phyloP scores from a whole-genome alignment of 1,140 invertebrate species.

The Drosophila ohnishii region DNA sequence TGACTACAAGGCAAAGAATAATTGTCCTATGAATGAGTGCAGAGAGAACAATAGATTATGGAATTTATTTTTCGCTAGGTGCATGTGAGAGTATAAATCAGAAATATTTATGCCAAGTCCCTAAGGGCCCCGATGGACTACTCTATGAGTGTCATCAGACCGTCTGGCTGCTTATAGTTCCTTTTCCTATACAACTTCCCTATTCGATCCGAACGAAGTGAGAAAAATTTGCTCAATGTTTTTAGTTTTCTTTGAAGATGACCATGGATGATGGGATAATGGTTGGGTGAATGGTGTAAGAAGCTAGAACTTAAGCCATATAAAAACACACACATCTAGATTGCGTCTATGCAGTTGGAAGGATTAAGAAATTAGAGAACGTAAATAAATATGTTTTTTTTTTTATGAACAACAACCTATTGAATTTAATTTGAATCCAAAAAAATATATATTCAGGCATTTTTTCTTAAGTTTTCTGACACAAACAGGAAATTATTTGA shows the following conservation, averaged over 20 bases:
- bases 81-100: conserved; percentile 59
- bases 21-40: conserved; percentile 51
- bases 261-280: conserved; percentile 29
- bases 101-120: conserved; percentile 54
- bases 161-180: conserved; percentile 7
- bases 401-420: neutral
- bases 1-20: conserved; percentile 47
- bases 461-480: neutral
- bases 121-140: conserved; percentile 33
- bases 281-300: conserved; percentile 41
- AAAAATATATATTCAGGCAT: conserved; percentile 1
- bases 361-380: neutral
- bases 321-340: conserved; percentile 26
- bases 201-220: conserved; percentile 79
- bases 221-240: conserved; percentile 80
- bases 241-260: conserved; percentile 12
- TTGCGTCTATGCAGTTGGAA: conserved; percentile 33
- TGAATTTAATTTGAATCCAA: neutral
- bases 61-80: conserved; percentile 50
- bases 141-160: conserved; percentile 64
- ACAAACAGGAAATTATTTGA: neutral
- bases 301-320: conserved; percentile 24
- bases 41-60: conserved; percentile 31
- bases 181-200: conserved; percentile 34
- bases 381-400: too few relatives aligned